Evolutionary conservation across 1,140 invertebrate genomes (phyloP).

Genomic region (Odontomachus brunneus): DNA sequence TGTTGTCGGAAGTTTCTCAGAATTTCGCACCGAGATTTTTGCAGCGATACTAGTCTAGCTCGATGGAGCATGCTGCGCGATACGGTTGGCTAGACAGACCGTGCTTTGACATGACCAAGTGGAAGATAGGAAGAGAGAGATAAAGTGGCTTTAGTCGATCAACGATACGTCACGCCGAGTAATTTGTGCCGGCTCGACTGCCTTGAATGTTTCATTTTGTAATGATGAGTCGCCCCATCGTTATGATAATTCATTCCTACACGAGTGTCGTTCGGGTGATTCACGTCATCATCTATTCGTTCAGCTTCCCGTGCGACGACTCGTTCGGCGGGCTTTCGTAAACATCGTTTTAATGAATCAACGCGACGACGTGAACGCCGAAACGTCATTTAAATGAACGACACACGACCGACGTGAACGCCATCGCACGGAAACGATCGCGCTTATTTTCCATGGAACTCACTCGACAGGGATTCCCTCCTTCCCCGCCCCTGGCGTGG

Average conservation of each 20-base stretch:
- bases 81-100: too few species aligned
- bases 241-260: background rate
- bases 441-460: slow-evolving; percentile 56
- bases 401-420: slow-evolving; percentile 51
- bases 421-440: slow-evolving; percentile 58
- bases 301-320: too few species aligned
- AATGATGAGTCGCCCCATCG: background rate
- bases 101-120: too few species aligned
- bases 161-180: slow-evolving; percentile 1
- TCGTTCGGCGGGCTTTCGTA: too few species aligned
- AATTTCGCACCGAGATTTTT: too few species aligned
- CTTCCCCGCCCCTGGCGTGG: background rate
- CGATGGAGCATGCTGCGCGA: too few species aligned
- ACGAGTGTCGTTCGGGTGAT: background rate
- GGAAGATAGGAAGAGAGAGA: too few species aligned
- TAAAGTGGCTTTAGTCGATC: background rate
- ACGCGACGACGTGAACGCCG: too few species aligned
- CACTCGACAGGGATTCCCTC: slow-evolving; percentile 12
- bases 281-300: background rate
- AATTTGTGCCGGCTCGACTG: background rate
- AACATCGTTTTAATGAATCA: too few species aligned
- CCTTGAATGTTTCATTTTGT: background rate
- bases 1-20: too few species aligned
- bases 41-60: too few species aligned
- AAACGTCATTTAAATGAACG: slow-evolving; percentile 11